Conservation (phyloP, 1,140 invertebrate species). For the Wiebesia pumilae region DNA sequence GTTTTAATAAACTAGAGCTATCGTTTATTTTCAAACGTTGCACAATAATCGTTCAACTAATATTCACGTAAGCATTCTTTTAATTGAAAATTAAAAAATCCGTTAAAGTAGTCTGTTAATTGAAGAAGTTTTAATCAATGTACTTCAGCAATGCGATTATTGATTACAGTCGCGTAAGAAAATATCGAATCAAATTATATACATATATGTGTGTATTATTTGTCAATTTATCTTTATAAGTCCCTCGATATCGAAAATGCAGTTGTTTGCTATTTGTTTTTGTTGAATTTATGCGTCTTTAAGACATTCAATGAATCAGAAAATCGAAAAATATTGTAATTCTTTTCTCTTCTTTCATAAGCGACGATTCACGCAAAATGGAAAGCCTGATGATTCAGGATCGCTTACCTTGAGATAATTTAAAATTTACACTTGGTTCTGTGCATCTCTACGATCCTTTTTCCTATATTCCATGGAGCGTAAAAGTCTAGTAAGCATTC, state of each 20-base stretch:
- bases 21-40: neutral
- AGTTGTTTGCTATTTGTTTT: too few relatives aligned
- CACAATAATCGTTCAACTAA: neutral
- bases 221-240: too few relatives aligned
- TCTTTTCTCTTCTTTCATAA: too few relatives aligned
- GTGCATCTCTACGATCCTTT: neutral
- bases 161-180: neutral
- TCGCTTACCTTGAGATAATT: too few relatives aligned
- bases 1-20: neutral
- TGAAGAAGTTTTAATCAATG: neutral
- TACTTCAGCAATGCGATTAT: neutral
- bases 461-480: neutral
- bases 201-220: too few relatives aligned
- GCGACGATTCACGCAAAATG: too few relatives aligned
- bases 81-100: neutral
- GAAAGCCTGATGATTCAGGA: too few relatives aligned
- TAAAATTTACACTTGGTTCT: neutral
- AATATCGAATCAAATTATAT: neutral
- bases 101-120: neutral
- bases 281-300: too few relatives aligned
- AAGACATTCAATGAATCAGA: too few relatives aligned
- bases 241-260: too few relatives aligned
- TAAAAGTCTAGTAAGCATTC: neutral
- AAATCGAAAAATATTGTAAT: too few relatives aligned
- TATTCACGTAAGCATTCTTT: neutral